phyloP scores from a whole-genome alignment of 2,888 invertebrate species.

The Willowsia nigromaculata region DNA sequence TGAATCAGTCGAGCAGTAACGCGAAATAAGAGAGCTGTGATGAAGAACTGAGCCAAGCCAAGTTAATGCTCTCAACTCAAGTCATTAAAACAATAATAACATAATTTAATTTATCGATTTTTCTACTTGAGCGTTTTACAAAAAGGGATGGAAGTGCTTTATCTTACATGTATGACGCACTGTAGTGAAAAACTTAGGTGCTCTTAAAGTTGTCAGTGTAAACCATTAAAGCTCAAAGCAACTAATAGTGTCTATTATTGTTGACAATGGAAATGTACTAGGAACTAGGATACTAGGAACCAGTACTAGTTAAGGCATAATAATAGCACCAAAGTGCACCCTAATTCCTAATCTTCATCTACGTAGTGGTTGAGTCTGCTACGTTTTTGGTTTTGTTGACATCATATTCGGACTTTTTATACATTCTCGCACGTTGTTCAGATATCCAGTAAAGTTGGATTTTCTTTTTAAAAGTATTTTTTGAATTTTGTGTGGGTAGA shows the following conservation, averaged over 20 bases:
- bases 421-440: too few relatives aligned
- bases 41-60: not conserved
- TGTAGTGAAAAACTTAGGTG: not conserved
- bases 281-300: not conserved
- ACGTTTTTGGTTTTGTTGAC: too few relatives aligned
- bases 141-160: not conserved
- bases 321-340: too few relatives aligned
- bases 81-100: constrained; percentile 35
- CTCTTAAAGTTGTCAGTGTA: not conserved
- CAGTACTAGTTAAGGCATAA: too few relatives aligned
- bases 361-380: too few relatives aligned
- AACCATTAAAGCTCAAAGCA: not conserved
- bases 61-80: constrained; percentile 12
- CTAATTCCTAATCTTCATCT: too few relatives aligned
- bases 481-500: not conserved
- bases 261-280: not conserved
- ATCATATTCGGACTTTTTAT: too few relatives aligned
- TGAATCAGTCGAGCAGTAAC: too few relatives aligned
- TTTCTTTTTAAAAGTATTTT: too few relatives aligned
- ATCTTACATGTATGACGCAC: too few relatives aligned
- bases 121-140: not conserved
- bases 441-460: too few relatives aligned
- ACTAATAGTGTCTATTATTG: not conserved
- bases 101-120: constrained; percentile 22
- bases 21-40: too few relatives aligned